Conservation (phyloP, 1,140 invertebrate species). For the Drosophila ironensis region DNA sequence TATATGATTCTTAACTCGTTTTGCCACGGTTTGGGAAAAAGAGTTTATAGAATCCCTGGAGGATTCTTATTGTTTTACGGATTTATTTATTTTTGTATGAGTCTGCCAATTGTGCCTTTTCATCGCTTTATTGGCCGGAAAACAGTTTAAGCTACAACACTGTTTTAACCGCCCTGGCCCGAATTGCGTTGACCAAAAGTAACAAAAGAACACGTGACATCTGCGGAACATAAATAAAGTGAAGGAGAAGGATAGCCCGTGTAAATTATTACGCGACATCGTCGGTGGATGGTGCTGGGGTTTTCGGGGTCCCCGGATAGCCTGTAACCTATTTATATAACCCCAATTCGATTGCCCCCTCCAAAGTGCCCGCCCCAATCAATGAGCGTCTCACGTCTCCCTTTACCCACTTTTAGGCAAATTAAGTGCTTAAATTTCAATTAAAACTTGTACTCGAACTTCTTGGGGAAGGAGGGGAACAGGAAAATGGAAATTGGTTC, state of each 20-base stretch:
- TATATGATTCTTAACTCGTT: too few relatives aligned
- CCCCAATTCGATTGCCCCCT: neutral
- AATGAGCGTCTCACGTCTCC: constrained; percentile 19
- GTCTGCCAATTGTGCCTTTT: too few relatives aligned
- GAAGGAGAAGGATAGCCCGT: constrained; percentile 28
- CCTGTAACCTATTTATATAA: constrained; percentile 9
- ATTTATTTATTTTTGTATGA: too few relatives aligned
- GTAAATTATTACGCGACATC: constrained; percentile 65
- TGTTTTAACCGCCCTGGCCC: neutral
- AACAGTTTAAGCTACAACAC: neutral
- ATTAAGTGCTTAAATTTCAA: constrained; percentile 77
- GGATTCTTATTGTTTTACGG: too few relatives aligned
- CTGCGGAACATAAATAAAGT: constrained; percentile 69
- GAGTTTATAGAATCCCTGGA: too few relatives aligned
- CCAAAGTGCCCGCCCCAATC: constrained; percentile 15
- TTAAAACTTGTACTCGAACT: constrained; percentile 60
- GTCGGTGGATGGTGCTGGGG: constrained; percentile 7
- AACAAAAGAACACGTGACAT: constrained; percentile 74
- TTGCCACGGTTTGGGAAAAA: too few relatives aligned
- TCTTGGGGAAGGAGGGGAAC: neutral
- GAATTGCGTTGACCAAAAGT: constrained; percentile 60
- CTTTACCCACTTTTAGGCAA: constrained; percentile 27
- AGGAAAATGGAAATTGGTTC: too few relatives aligned
- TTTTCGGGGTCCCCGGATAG: constrained; percentile 20
- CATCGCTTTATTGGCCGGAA: too few relatives aligned